Conservation (phyloP, 1,140 invertebrate genomes). For the Bombus confusus region DNA sequence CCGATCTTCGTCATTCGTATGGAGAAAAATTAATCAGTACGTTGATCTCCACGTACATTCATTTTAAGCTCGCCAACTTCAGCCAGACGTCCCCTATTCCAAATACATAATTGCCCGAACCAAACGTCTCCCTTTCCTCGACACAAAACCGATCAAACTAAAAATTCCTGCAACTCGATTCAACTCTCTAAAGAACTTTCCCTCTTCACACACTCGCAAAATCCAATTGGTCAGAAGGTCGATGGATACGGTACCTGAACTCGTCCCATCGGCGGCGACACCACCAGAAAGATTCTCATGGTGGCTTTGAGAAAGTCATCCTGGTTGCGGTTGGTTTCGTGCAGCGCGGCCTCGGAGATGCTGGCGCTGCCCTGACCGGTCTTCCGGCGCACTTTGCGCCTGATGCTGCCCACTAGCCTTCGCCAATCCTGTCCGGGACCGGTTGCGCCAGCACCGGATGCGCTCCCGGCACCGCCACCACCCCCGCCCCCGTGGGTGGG, state of each 20-base stretch:
- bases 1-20: no score
- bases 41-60: no score
- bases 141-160: neutral
- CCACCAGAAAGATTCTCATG: constrained; percentile 87
- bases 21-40: no score
- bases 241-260: constrained; percentile 83
- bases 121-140: neutral
- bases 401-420: constrained; percentile 80
- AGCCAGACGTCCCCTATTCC: neutral
- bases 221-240: neutral
- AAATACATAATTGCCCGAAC: neutral
- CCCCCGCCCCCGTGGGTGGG: constrained; percentile 51
- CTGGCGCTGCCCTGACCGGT: constrained; percentile 69
- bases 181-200: neutral
- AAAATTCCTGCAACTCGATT: neutral
- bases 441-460: constrained; percentile 56
- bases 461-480: constrained; percentile 52
- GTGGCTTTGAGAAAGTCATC: constrained; percentile 85
- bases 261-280: constrained; percentile 85
- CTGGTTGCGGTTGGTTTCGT: constrained; percentile 73
- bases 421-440: constrained; percentile 78
- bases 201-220: neutral
- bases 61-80: no score
- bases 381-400: constrained; percentile 77
- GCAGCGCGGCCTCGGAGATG: constrained; percentile 69